These are phyloP conservation scores for Stigmatopora nigra DNA, from an alignment of 2,113 vertebrate genomes.

Conservation along the genomic window DNA sequence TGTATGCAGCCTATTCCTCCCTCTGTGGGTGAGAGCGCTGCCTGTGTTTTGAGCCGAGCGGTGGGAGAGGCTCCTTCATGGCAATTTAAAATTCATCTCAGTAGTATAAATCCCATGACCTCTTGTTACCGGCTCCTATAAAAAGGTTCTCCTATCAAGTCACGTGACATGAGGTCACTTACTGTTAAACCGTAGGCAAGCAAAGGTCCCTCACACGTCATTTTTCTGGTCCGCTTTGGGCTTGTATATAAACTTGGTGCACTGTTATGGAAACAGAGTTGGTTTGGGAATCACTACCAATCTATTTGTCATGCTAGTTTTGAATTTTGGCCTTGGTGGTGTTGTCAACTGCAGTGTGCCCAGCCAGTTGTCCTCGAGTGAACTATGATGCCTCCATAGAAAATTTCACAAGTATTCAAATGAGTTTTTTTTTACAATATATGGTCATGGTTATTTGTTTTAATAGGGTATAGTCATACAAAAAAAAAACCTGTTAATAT, in stretches of 20 bases:
- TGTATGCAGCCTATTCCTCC: constrained; percentile 58
- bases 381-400: neutral
- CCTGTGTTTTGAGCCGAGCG: constrained; percentile 55
- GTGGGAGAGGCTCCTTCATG: constrained; percentile 46
- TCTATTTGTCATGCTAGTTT: constrained; percentile 1
- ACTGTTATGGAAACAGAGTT: constrained; percentile 1
- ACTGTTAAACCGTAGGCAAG: neutral
- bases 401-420: no score
- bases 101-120: constrained; percentile 51
- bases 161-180: constrained; percentile 11
- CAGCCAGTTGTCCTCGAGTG: neutral
- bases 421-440: no score
- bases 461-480: neutral
- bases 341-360: neutral
- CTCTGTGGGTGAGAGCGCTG: constrained; percentile 50
- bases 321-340: neutral
- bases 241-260: neutral
- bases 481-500: no score
- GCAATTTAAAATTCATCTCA: constrained; percentile 54
- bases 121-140: constrained; percentile 27
- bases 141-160: constrained; percentile 21
- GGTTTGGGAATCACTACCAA: neutral
- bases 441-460: neutral
- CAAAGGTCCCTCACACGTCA: neutral
- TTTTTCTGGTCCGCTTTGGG: neutral